Percentiles rank a stretch among this genome's conserved stretches.
Conservation (phyloP, 2,888 invertebrate species). For the Meghimatium bilineatum region DNA sequence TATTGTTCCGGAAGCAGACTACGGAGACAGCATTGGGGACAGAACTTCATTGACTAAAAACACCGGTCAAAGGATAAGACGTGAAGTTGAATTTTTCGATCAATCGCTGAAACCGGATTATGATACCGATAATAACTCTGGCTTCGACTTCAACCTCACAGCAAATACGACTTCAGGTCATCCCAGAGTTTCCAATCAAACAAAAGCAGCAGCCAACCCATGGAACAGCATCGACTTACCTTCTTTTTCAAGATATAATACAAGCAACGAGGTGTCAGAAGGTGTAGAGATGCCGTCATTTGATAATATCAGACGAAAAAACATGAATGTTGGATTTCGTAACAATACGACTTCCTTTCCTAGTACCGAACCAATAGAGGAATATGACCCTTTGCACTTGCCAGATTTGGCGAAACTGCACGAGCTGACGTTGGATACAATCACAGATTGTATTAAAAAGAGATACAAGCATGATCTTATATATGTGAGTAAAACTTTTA, state of each 20-base stretch:
- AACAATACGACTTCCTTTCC: background rate
- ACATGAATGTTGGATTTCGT: background rate
- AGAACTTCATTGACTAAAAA: background rate
- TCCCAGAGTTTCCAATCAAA: background rate
- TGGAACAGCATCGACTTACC: too few relatives aligned
- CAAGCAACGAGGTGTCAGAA: too few relatives aligned
- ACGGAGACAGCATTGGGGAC: background rate
- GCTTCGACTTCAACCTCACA: background rate
- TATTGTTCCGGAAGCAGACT: background rate
- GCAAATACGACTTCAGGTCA: background rate
- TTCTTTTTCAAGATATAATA: too few relatives aligned
- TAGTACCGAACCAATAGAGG: background rate
- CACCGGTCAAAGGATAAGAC: background rate
- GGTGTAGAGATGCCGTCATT: background rate
- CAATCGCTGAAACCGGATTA: background rate
- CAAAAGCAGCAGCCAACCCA: background rate
- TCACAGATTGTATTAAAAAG: conserved; percentile 33
- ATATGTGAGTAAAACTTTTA: conserved; percentile 38
- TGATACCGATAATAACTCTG: background rate
- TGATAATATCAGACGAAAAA: background rate
- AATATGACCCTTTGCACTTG: conserved; percentile 25
- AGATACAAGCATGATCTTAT: conserved; percentile 43
- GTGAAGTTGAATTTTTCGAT: background rate
- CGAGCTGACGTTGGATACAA: conserved; percentile 38
- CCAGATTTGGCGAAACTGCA: conserved; percentile 40